These are phyloP conservation scores for Drosophila diplacantha DNA, from an alignment of 2,888 invertebrate genomes.

Conservation along the genomic window DNA sequence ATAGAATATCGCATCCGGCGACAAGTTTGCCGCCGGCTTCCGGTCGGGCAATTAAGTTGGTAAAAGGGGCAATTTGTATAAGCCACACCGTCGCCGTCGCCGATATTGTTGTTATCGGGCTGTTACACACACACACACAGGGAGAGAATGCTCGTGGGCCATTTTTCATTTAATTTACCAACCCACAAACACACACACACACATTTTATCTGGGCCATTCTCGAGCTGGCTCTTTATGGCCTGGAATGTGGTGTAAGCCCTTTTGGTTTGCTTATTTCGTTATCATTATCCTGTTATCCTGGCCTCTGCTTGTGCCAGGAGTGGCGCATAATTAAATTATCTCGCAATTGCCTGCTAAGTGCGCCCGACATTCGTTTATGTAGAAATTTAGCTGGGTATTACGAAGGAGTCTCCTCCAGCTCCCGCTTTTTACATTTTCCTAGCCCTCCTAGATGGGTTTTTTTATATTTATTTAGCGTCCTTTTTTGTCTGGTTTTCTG, in stretches of 20 bases:
- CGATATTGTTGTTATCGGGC: slow-evolving; percentile 62
- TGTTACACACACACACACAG: slow-evolving; percentile 44
- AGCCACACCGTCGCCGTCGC: slow-evolving; percentile 41
- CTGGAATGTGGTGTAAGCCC: slow-evolving; percentile 45
- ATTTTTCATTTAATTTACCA: slow-evolving; percentile 65
- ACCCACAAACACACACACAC: slow-evolving; percentile 24
- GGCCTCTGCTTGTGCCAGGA: slow-evolving; percentile 25
- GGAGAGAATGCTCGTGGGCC: slow-evolving; percentile 15
- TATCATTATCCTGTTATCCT: slow-evolving; percentile 71
- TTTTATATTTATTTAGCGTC: slow-evolving; percentile 55
- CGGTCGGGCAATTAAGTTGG: slow-evolving; percentile 52
- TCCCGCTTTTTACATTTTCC: neutral
- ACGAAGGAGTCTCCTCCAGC: slow-evolving; percentile 26
- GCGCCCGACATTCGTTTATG: slow-evolving; percentile 56
- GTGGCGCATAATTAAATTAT: slow-evolving; percentile 66
- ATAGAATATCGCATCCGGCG: slow-evolving; percentile 52
- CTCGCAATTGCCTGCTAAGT: slow-evolving; percentile 71
- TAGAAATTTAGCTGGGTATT: slow-evolving; percentile 53
- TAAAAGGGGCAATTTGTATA: slow-evolving; percentile 53
- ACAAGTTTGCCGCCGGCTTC: slow-evolving; percentile 42
- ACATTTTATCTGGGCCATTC: slow-evolving; percentile 50
- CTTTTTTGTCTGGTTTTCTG: slow-evolving; percentile 19
- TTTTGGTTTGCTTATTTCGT: slow-evolving; percentile 63
- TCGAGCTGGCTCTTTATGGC: slow-evolving; percentile 29
- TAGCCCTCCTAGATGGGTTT: slow-evolving; percentile 35